A percentile compares a stretch with the other conserved stretches of the same genome.
Evolutionary conservation across 2,113 vertebrate genomes (phyloP).

Genomic region (Leucoraja erinaceus): DNA sequence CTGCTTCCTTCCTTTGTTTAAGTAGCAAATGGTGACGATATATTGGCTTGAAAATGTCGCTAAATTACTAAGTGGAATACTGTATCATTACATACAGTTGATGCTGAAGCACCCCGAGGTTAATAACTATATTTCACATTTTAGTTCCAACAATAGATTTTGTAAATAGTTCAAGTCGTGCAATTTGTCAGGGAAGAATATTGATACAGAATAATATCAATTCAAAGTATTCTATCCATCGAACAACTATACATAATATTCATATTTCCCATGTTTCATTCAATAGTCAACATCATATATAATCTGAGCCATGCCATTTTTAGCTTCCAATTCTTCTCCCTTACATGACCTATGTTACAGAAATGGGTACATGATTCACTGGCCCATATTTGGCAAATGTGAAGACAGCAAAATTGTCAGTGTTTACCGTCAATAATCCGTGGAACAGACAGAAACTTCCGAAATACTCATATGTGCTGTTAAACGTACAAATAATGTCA

Average conservation of each 20-base stretch:
- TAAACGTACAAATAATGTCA: too few species aligned
- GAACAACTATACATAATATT: neutral
- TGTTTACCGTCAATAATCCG: too few species aligned
- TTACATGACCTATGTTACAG: neutral
- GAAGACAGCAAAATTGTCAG: too few species aligned
- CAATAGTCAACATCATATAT: neutral
- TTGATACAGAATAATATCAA: neutral
- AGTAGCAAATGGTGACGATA: neutral
- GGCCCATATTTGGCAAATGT: too few species aligned
- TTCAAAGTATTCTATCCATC: neutral
- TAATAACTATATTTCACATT: slow-evolving; percentile 1
- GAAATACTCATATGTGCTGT: too few species aligned
- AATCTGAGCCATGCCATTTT: neutral
- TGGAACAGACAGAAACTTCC: too few species aligned
- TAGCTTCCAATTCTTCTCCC: neutral
- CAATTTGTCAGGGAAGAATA: neutral
- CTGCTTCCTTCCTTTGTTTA: neutral
- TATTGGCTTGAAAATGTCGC: neutral
- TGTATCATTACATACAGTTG: neutral
- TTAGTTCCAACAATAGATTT: neutral
- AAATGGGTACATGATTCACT: neutral
- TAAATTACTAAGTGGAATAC: neutral
- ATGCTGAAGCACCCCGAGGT: neutral
- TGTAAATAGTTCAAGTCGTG: neutral
- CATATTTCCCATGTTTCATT: neutral